phyloP scores from a whole-genome alignment of 2,113 vertebrate species.

The Oreochromis spilurus region DNA sequence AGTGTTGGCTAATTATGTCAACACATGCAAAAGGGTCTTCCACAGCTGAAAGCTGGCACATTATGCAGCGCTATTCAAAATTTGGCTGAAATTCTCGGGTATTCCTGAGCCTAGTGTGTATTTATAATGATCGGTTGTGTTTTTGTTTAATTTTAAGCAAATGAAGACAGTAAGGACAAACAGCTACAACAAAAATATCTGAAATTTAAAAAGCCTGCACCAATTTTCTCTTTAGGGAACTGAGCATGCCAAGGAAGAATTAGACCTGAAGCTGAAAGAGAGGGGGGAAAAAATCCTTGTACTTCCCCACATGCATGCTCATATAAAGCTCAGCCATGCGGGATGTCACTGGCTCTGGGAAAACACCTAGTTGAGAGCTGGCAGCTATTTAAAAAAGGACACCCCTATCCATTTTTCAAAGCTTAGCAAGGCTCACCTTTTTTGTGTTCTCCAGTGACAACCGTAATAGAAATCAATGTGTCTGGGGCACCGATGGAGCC shows the following conservation, averaged over 20 bases:
- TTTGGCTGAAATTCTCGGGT: background rate
- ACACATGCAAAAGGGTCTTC: slow-evolving; percentile 10
- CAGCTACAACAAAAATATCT: background rate
- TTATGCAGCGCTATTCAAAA: background rate
- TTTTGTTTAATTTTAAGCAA: background rate
- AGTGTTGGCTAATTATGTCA: slow-evolving; percentile 14
- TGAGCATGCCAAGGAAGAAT: background rate
- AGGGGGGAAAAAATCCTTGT: background rate
- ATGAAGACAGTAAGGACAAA: background rate
- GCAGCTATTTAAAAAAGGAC: slow-evolving; percentile 25
- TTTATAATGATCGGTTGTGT: background rate
- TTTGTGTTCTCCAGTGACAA: slow-evolving; percentile 46
- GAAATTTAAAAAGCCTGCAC: background rate
- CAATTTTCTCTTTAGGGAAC: background rate
- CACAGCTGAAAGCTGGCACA: background rate
- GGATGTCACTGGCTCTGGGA: background rate
- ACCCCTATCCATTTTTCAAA: slow-evolving; percentile 48
- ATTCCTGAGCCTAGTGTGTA: background rate
- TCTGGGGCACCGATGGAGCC: slow-evolving; percentile 48
- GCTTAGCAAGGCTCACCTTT: slow-evolving; percentile 31
- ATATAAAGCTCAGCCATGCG: background rate
- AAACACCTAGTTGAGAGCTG: background rate
- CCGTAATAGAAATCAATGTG: slow-evolving; percentile 69
- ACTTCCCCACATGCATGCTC: background rate
- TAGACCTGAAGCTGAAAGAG: background rate